phyloP scores from a whole-genome alignment of 2,888 invertebrate genomes.

The Molorchus minor region DNA sequence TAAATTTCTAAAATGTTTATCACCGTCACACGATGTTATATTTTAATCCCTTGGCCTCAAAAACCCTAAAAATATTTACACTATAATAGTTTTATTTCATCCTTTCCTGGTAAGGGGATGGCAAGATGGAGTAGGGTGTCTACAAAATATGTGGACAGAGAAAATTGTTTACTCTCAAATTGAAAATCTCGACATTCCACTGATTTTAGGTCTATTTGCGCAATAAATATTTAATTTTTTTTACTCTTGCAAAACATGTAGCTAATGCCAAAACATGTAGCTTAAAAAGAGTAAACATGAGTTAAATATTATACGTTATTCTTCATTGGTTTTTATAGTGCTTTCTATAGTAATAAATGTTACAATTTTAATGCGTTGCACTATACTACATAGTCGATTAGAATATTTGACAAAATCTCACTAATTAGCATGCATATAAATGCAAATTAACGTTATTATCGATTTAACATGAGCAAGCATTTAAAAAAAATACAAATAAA shows the following conservation, averaged over 20 bases:
- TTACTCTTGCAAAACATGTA: background rate
- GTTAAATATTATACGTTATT: background rate
- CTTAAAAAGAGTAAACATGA: background rate
- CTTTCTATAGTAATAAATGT: background rate
- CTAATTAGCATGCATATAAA: constrained; percentile 6
- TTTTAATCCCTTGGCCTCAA: too few species aligned
- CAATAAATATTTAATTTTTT: background rate
- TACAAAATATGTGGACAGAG: too few species aligned
- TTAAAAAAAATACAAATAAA: constrained; percentile 1
- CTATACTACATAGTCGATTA: background rate
- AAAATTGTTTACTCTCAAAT: too few species aligned
- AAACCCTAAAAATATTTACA: too few species aligned
- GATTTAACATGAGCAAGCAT: background rate
- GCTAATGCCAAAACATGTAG: background rate
- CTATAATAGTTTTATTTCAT: too few species aligned
- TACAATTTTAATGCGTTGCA: background rate
- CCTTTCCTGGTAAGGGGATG: too few species aligned
- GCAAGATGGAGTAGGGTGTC: too few species aligned
- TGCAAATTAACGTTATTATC: constrained; percentile 3
- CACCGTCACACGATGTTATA: too few species aligned
- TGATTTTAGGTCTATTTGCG: too few species aligned
- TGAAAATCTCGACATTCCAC: too few species aligned
- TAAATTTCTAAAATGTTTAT: too few species aligned
- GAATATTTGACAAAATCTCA: constrained; percentile 5
- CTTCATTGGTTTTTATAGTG: background rate